Conservation (phyloP, 2,113 vertebrate genomes). For the Gracilinanus agilis region DNA sequence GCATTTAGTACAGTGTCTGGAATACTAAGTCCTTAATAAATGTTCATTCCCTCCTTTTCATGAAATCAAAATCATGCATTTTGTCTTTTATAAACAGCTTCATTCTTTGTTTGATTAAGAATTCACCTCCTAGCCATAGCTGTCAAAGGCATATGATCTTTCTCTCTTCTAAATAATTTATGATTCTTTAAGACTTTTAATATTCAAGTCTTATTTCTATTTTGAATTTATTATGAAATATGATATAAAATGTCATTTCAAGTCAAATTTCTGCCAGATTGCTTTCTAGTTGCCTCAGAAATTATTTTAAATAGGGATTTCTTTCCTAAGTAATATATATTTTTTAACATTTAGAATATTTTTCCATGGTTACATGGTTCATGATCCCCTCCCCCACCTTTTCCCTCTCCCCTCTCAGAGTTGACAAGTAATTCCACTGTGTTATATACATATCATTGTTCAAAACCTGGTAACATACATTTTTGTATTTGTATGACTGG, state of each 20-base stretch:
- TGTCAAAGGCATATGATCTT: background rate
- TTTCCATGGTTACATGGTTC: no score
- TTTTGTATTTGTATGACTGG: background rate
- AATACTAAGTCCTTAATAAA: no score
- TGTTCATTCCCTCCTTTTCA: background rate
- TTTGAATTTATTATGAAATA: background rate
- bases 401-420: no score
- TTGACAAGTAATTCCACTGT: no score
- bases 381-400: no score
- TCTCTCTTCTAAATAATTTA: background rate
- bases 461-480: background rate
- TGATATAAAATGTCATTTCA: background rate
- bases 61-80: no score
- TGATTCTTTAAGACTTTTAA: background rate
- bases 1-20: no score
- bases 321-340: background rate
- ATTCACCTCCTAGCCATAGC: background rate
- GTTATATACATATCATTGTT: no score
- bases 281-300: background rate
- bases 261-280: background rate
- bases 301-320: background rate
- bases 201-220: background rate
- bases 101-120: background rate
- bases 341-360: no score
- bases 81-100: background rate